Base-by-base conservation (phyloP, 2,113 vertebrate genomes). In the Paedocypris sp. region DNA sequence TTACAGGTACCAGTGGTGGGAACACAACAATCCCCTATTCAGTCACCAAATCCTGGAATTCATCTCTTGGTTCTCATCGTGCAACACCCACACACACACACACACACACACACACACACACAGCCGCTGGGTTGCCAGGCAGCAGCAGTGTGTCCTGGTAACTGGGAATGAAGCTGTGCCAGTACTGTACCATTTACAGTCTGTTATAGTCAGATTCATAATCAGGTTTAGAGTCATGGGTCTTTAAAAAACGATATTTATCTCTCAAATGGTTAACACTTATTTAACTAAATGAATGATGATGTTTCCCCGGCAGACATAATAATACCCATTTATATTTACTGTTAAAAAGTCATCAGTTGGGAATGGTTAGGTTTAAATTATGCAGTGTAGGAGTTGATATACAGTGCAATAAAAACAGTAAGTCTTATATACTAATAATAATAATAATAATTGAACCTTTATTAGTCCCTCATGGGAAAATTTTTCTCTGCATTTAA, bases 51-150 rank as follows among this genome's bases (percentile, higher is more conserved):
- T 47, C 50, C 60, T 62, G 46, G 46, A 22, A 62, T 35, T 20
- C 47, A 51, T 51, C 35, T 51, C 33, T 48, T 58, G 62, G 45
- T 36, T 49, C 45, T 23, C 18, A 18, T 47, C 42, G 10, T 25
- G 10, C 10, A 19, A 59, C 46, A 51, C 56, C 29, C 54, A 52
- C 35, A 19, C 57, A 51, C 63, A 42, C 26, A 31, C 23, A n/a
- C 57, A 51, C 48, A 31, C 45, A 48, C 54, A 25, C 45, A n/a
- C 43, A 31, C 23, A n/a, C 57, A 51, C 48, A 31, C 45, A 48
- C 54, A 25, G 47, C 53, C 46, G 8, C 15, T 52, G 45, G 48
- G 36, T 60, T 60, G 38, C 47, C 64, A 60, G 48, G 60, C 58
- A 47, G 49, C 57, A 39, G 32, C 31, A 61, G 41, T 45, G 33